Conservation (phyloP, 30 jellyfish, hydroid and myxozoan genomes). For the Turritopsis dohrnii region DNA sequence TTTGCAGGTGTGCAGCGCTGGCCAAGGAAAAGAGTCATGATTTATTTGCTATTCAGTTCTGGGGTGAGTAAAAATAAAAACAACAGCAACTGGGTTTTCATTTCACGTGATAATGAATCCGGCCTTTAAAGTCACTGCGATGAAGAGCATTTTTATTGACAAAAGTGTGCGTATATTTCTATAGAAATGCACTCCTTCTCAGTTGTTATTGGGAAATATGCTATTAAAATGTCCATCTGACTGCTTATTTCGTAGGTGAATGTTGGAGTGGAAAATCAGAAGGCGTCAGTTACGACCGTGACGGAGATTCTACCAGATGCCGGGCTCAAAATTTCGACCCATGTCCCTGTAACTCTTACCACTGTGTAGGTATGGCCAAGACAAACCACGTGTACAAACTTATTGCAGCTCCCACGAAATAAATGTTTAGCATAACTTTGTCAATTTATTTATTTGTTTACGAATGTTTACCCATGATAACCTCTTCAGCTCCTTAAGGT, state of each 20-base stretch:
- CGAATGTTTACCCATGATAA: too few relatives aligned
- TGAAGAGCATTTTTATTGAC: too few relatives aligned
- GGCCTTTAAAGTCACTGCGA: too few relatives aligned
- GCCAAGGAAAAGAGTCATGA: constrained; percentile 42
- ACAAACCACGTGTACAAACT: constrained; percentile 54
- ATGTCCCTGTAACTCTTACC: constrained; percentile 75
- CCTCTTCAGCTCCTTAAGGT: too few relatives aligned
- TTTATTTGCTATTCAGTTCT: constrained; percentile 55
- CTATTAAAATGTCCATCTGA: background rate
- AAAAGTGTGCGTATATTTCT: too few relatives aligned
- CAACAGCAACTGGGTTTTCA: too few relatives aligned
- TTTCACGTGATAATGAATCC: too few relatives aligned
- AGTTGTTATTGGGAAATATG: too few relatives aligned
- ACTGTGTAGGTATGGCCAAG: constrained; percentile 75
- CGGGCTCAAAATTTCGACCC: constrained; percentile 27
- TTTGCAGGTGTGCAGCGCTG: constrained; percentile 69
- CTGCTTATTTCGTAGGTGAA: constrained; percentile 39
- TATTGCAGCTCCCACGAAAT: background rate
- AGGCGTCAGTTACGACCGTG: constrained; percentile 21
- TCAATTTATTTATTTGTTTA: too few relatives aligned
- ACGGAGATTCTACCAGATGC: constrained; percentile 49
- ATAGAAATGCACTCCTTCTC: too few relatives aligned
- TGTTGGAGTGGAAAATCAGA: constrained; percentile 68
- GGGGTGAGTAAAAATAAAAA: constrained; percentile 60
- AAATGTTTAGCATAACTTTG: background rate